phyloP scores from a whole-genome alignment of 1,140 invertebrate genomes.

The Probaryconus sp. region DNA sequence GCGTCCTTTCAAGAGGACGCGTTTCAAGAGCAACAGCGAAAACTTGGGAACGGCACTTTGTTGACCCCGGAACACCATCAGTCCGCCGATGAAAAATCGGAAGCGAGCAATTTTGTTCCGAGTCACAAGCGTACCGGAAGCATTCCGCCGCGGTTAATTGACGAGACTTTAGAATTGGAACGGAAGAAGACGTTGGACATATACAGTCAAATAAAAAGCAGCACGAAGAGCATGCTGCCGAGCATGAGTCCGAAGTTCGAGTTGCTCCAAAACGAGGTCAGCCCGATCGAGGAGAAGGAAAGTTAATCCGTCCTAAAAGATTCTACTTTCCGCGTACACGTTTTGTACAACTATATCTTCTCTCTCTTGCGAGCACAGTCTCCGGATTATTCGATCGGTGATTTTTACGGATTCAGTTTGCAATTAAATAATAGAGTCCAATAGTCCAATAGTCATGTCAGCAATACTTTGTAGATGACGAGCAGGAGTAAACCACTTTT shows the following conservation, averaged over 20 bases:
- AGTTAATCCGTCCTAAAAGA: conserved; percentile 73
- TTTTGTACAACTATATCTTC: conserved; percentile 28
- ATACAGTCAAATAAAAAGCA: conserved; percentile 76
- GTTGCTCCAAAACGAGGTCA: conserved; percentile 74
- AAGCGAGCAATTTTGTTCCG: conserved; percentile 69
- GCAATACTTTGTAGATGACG: too few relatives aligned
- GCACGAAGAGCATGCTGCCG: conserved; percentile 72
- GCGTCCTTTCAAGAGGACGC: conserved; percentile 76
- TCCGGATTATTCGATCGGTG: background rate
- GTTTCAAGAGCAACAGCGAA: conserved; percentile 74
- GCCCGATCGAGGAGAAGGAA: conserved; percentile 76
- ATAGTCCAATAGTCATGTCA: too few relatives aligned
- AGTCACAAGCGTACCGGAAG: conserved; percentile 73
- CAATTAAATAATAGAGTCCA: conserved; percentile 1
- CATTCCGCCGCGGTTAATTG: conserved; percentile 73
- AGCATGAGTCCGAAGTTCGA: conserved; percentile 74
- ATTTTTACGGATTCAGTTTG: background rate
- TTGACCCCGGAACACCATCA: conserved; percentile 70
- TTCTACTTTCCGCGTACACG: conserved; percentile 37
- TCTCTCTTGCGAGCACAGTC: conserved; percentile 1
- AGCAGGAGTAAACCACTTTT: too few relatives aligned
- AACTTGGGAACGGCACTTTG: conserved; percentile 74
- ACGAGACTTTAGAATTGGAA: conserved; percentile 70
- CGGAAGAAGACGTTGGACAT: conserved; percentile 74
- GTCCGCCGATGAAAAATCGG: conserved; percentile 48